Evolutionary conservation across 2,888 invertebrate genomes (phyloP).

Genomic region (Orthosia incerta): DNA sequence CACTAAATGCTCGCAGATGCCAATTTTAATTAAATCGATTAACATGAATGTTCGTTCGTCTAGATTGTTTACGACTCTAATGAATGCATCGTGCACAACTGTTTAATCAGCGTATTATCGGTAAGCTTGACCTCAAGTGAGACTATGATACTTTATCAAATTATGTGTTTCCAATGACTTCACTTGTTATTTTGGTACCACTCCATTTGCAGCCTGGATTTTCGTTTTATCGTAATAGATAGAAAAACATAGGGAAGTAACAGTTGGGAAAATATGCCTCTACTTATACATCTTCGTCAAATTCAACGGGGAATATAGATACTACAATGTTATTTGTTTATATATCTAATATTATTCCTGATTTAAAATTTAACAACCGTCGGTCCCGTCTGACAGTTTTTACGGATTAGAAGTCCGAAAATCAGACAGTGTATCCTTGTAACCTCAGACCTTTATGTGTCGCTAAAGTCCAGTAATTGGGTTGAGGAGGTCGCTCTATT

Average conservation of each 20-base stretch:
- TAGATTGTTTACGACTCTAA: constrained; percentile 14
- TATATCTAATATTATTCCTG: background rate
- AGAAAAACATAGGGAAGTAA: background rate
- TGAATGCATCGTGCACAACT: constrained; percentile 9
- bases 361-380: constrained; percentile 14
- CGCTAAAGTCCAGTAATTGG: background rate
- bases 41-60: background rate
- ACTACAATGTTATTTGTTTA: background rate
- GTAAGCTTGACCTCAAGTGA: constrained; percentile 41
- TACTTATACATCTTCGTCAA: background rate
- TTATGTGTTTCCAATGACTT: constrained; percentile 19
- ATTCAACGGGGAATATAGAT: background rate
- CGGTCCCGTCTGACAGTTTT: constrained; percentile 15
- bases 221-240: background rate
- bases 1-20: background rate
- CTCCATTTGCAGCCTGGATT: background rate
- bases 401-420: background rate
- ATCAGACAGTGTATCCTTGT: background rate
- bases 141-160: background rate
- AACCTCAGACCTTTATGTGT: constrained; percentile 1
- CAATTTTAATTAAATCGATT: background rate
- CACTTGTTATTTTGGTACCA: background rate
- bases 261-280: background rate
- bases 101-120: constrained; percentile 46
- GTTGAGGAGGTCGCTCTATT: background rate